phyloP scores from a whole-genome alignment of 2,888 invertebrate genomes.

The Cerceris ruficornis region DNA sequence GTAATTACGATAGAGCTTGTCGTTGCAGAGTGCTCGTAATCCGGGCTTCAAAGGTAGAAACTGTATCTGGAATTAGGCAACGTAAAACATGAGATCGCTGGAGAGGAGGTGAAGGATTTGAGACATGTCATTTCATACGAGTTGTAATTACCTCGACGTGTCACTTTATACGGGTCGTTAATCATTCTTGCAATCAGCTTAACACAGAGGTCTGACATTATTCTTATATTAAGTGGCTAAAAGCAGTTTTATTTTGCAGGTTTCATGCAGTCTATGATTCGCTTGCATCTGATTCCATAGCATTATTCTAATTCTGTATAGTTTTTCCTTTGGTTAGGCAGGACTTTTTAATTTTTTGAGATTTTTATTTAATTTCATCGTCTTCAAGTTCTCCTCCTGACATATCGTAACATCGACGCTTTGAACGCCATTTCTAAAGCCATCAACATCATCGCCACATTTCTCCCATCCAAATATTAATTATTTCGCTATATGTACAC shows the following conservation, averaged over 20 bases:
- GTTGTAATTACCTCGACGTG: conserved; percentile 37
- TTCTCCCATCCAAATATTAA: no score
- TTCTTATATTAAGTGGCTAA: conserved; percentile 18
- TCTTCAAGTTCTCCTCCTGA: no score
- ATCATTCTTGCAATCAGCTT: conserved; percentile 57
- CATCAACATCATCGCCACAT: no score
- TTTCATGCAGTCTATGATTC: conserved; percentile 25
- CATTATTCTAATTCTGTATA: no score
- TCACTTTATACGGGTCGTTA: conserved; percentile 52
- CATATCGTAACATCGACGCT: no score
- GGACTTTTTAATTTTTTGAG: no score
- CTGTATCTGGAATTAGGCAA: conserved; percentile 55
- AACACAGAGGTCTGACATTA: conserved; percentile 42
- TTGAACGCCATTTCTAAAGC: no score
- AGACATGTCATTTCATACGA: conserved; percentile 47
- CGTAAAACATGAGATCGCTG: conserved; percentile 39
- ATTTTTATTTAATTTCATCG: no score
- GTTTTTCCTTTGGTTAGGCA: no score
- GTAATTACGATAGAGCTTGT: no score
- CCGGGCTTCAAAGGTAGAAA: conserved; percentile 29
- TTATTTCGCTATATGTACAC: no score
- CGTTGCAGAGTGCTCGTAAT: not conserved
- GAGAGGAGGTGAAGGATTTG: conserved; percentile 40
- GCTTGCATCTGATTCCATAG: not conserved
- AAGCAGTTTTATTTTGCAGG: conserved; percentile 37